Evolutionary conservation across 1,140 invertebrate genomes (phyloP), one percentile per base, ranked within the genome.

Genomic region (Drosophila rufa): DNA sequence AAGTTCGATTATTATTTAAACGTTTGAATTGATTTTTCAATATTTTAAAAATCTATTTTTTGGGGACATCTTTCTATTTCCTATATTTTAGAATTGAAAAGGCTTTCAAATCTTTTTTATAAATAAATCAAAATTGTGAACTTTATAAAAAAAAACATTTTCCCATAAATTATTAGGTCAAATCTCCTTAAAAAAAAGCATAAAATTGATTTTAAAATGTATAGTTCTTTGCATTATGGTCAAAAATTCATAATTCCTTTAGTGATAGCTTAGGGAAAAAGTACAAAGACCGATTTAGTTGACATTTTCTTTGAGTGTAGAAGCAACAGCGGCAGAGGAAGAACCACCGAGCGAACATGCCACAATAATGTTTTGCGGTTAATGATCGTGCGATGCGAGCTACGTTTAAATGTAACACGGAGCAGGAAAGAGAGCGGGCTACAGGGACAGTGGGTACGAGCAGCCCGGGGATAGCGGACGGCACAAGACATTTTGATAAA

Each of bases 401-500:
- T 71, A 60, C 75, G 58, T 79, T 69, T 79, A 71, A 84, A 80
- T 80, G 81, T 84, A 84, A 80, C 81, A 83, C 47, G 53, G 40
- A 76, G 46, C 77, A 47, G 45, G 38, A 69, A 22, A 53, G 17
- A 51, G 56, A 47, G 59, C 19, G 4, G 9, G 53, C 14, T 9
- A 3, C 6, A 8, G 51, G 7, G 19, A 55, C 33, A 38, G 30
- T 38, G 30, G 30, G 33, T 38, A 15, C 17, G 7, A 55, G 17
- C 33, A 22, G 33, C 7, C 14, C 40, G 9, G 36, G 7, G 15
- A 9, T 22, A 38, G 59, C 69, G 82, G 80, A 85, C 84, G 84
- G 84, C 84, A 87, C 84, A 89, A 89, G 84, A 89, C 84, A 87
- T 90, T 87, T 87, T 87, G 84, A 87, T 87, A 90, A 87, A 74